A percentile compares a stretch with the other conserved stretches of the same genome.
These are phyloP conservation scores for Drosophila kambysellisi DNA, from an alignment of 2,888 invertebrate genomes.

Conservation along the genomic window DNA sequence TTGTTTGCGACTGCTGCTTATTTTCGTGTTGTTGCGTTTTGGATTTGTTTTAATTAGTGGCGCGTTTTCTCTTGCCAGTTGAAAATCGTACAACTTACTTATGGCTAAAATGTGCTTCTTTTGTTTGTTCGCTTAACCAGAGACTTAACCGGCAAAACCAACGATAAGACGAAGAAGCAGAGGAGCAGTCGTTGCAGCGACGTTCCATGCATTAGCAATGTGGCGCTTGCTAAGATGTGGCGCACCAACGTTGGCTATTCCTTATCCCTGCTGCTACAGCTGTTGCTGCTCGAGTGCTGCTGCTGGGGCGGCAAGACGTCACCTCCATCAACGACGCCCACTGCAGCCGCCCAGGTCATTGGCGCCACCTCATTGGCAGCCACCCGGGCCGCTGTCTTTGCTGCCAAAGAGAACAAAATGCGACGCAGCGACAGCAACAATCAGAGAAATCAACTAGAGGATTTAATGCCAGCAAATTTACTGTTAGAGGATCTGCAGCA, in stretches of 20 bases:
- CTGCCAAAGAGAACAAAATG: slow-evolving; percentile 33
- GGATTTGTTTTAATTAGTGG: slow-evolving; percentile 71
- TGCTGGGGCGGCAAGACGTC: slow-evolving; percentile 38
- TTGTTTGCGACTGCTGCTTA: slow-evolving; percentile 14
- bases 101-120: slow-evolving; percentile 32
- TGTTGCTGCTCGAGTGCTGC: slow-evolving; percentile 41
- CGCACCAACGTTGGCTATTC: slow-evolving; percentile 58
- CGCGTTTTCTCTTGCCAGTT: slow-evolving; percentile 40
- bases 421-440: slow-evolving; percentile 38
- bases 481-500: slow-evolving; percentile 82
- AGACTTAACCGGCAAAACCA: slow-evolving; percentile 4
- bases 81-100: slow-evolving; percentile 35
- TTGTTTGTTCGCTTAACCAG: slow-evolving; percentile 23
- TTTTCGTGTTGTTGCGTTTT: slow-evolving; percentile 59
- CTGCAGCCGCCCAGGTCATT: slow-evolving; percentile 49
- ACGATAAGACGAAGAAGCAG: slow-evolving; percentile 11
- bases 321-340: slow-evolving; percentile 48
- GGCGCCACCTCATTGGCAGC: slow-evolving; percentile 72
- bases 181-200: slow-evolving; percentile 23
- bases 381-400: slow-evolving; percentile 58
- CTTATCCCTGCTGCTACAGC: slow-evolving; percentile 44
- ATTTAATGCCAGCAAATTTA: slow-evolving; percentile 76
- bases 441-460: slow-evolving; percentile 50
- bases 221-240: slow-evolving; percentile 74
- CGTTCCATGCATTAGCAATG: slow-evolving; percentile 65